Evolutionary conservation across 2,888 invertebrate species (phyloP).

Genomic region (Plebejus argus): DNA sequence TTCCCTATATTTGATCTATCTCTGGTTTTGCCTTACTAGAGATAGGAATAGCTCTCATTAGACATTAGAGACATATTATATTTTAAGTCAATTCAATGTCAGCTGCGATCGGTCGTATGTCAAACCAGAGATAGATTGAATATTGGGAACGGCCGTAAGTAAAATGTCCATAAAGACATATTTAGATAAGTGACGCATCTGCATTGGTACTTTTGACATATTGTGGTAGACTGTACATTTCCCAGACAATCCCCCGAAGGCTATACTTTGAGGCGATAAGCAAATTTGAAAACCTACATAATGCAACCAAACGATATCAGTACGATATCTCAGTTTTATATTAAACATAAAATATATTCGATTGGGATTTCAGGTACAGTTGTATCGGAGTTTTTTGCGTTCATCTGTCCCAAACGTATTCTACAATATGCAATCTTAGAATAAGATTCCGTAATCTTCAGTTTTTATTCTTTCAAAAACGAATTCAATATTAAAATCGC

Average conservation of each 20-base stretch:
- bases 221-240: constrained; percentile 21
- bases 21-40: too few relatives aligned
- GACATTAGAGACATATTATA: too few relatives aligned
- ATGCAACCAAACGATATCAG: constrained; percentile 12
- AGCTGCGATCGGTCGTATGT: too few relatives aligned
- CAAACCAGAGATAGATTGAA: too few relatives aligned
- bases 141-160: too few relatives aligned
- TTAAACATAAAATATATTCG: background rate
- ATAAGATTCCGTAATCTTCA: background rate
- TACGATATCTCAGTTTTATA: constrained; percentile 9
- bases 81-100: too few relatives aligned
- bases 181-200: background rate
- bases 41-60: too few relatives aligned
- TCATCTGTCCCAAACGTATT: background rate
- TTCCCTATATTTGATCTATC: too few relatives aligned
- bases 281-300: constrained; percentile 39
- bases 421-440: background rate
- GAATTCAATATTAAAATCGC: constrained; percentile 39
- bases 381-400: background rate
- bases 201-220: background rate
- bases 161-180: too few relatives aligned
- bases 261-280: constrained; percentile 54
- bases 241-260: constrained; percentile 62
- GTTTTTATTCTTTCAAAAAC: background rate
- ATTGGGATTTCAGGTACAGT: background rate